A percentile compares a stretch with the other conserved stretches of the same genome.
Conservation (phyloP, 2,888 invertebrate species). For the Bellardia bayeri region DNA sequence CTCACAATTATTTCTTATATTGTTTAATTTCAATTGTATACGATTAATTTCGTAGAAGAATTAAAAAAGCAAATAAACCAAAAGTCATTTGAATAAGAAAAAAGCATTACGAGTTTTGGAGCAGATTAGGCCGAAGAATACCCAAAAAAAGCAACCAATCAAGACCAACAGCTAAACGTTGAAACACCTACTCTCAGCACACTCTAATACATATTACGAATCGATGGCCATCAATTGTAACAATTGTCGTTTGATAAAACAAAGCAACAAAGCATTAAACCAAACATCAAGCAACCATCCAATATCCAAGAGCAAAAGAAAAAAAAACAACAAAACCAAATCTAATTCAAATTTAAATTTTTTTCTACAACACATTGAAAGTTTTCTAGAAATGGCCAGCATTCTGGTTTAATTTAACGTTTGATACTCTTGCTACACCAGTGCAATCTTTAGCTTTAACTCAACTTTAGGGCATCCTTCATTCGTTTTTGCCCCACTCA, state of each 20-base stretch:
- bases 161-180: constrained; percentile 64
- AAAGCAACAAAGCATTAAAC: constrained; percentile 40
- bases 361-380: not conserved
- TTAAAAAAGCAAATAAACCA: not conserved
- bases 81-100: not conserved
- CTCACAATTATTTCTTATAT: constrained; percentile 16
- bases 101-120: not conserved
- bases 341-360: constrained; percentile 25
- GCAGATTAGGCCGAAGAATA: constrained; percentile 58
- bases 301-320: not conserved
- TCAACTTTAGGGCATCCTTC: not conserved
- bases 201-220: not conserved
- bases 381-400: no score
- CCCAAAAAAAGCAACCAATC: constrained; percentile 44
- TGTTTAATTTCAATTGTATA: constrained; percentile 60
- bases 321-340: not conserved
- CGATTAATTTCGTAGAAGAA: not conserved
- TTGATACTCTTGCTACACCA: no score
- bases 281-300: constrained; percentile 11
- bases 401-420: no score
- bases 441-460: no score
- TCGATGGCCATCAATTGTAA: constrained; percentile 80
- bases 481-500: not conserved
- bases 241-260: constrained; percentile 78
- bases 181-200: constrained; percentile 57